A percentile compares a stretch with the other conserved stretches of the same genome.
Evolutionary conservation across 2,888 invertebrate genomes (phyloP).

Genomic region (Epirrita christyi): DNA sequence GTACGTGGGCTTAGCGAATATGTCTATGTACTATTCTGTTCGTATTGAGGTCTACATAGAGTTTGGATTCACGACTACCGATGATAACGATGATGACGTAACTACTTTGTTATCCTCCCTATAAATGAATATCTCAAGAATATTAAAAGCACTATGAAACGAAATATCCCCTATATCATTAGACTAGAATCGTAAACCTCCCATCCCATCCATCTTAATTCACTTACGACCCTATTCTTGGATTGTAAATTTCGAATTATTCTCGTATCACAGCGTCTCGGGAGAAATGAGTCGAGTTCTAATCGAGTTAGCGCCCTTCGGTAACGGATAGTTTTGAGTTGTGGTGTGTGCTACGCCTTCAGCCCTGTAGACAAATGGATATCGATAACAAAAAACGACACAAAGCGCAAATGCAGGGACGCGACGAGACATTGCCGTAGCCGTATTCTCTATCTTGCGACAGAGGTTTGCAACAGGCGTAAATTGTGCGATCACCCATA

Average conservation of each 20-base stretch:
- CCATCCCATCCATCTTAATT: constrained; percentile 70
- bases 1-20: no score
- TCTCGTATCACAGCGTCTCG: constrained; percentile 65
- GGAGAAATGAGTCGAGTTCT: constrained; percentile 69
- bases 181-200: constrained; percentile 41
- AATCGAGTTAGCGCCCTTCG: constrained; percentile 63
- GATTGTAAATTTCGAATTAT: constrained; percentile 63
- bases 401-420: no score
- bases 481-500: no score
- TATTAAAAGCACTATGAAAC: constrained; percentile 19
- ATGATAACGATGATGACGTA: no score
- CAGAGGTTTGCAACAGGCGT: no score
- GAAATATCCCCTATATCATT: constrained; percentile 32
- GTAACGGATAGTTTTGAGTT: constrained; percentile 61
- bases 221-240: constrained; percentile 63
- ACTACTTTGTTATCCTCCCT: no score
- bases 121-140: constrained; percentile 4
- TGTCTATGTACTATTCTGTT: no score
- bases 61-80: no score
- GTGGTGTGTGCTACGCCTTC: constrained; percentile 36
- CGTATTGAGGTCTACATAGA: no score
- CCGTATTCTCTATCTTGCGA: no score
- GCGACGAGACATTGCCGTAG: no score
- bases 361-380: neutral
- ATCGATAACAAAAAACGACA: neutral